Percentiles rank a stretch among this genome's conserved stretches.
These are phyloP conservation scores for Hymenopus coronatus DNA, from an alignment of 2,888 invertebrate species.

Conservation along the genomic window DNA sequence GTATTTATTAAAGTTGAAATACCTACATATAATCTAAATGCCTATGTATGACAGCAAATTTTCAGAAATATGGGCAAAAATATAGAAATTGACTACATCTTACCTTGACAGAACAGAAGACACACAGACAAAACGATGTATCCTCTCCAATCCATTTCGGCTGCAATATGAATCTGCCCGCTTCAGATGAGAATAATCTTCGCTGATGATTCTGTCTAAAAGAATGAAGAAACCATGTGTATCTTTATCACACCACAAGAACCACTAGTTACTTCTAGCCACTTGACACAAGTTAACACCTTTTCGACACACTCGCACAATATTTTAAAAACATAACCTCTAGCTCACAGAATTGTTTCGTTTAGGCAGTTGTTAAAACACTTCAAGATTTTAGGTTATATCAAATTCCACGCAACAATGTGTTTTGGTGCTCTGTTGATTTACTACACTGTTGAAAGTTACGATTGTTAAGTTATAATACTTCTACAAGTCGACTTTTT, in stretches of 20 bases:
- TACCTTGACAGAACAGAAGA: constrained; percentile 6
- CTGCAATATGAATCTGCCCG: neutral
- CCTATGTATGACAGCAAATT: no score
- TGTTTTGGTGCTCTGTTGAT: no score
- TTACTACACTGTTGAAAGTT: neutral
- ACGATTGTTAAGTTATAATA: neutral
- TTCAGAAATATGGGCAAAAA: no score
- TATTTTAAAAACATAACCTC: neutral
- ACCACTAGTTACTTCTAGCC: neutral
- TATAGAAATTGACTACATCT: neutral
- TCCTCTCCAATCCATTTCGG: constrained; percentile 1
- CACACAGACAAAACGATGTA: neutral
- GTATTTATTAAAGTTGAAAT: no score
- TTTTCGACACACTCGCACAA: neutral
- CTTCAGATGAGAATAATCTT: neutral
- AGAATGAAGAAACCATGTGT: neutral
- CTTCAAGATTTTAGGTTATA: no score
- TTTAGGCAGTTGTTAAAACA: neutral
- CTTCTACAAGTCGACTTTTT: neutral
- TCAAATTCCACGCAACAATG: no score
- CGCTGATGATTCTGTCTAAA: neutral
- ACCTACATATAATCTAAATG: no score
- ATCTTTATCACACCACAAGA: neutral
- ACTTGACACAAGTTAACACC: neutral
- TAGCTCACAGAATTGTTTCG: neutral